Percentiles rank a stretch among this genome's conserved stretches.
These are phyloP conservation scores for Lasioglossum baleicum DNA, from an alignment of 1,140 invertebrate species.

Conservation along the genomic window DNA sequence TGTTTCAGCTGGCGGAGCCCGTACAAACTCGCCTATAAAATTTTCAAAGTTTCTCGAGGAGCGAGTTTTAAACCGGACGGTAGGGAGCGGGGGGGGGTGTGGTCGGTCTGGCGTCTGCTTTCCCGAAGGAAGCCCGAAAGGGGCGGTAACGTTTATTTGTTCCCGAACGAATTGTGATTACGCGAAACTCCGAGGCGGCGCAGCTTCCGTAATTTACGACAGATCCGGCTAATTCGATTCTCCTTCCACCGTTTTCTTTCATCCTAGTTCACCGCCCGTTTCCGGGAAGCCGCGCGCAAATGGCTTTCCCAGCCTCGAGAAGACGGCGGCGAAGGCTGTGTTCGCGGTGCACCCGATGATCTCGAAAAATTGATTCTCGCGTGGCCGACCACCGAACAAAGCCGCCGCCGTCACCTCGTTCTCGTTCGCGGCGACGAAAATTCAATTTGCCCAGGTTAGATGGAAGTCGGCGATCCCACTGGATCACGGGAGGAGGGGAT, in stretches of 20 bases:
- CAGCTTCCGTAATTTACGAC: conserved; percentile 5
- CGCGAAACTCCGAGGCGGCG: background rate
- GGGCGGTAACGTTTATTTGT: background rate
- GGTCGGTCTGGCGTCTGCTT: background rate
- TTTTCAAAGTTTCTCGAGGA: background rate
- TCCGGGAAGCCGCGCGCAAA: background rate
- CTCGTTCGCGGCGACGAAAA: background rate
- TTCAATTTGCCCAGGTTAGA: conserved; percentile 11
- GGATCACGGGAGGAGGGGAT: too few relatives aligned
- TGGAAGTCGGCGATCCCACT: too few relatives aligned
- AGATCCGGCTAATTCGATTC: conserved; percentile 8
- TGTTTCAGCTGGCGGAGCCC: background rate
- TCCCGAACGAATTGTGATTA: background rate
- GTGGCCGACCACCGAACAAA: conserved; percentile 20
- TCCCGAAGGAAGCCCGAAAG: background rate
- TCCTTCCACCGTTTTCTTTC: background rate
- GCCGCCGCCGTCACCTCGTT: background rate
- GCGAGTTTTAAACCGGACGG: background rate
- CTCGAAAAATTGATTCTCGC: conserved; percentile 13
- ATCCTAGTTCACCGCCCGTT: background rate
- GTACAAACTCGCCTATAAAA: background rate
- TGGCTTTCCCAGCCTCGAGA: background rate
- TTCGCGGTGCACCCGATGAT: background rate
- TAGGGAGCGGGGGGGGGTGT: too few relatives aligned
- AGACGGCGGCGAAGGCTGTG: too few relatives aligned